Evolutionary conservation across 1,140 invertebrate genomes (phyloP).

Genomic region (Hylyphantes graminicola): DNA sequence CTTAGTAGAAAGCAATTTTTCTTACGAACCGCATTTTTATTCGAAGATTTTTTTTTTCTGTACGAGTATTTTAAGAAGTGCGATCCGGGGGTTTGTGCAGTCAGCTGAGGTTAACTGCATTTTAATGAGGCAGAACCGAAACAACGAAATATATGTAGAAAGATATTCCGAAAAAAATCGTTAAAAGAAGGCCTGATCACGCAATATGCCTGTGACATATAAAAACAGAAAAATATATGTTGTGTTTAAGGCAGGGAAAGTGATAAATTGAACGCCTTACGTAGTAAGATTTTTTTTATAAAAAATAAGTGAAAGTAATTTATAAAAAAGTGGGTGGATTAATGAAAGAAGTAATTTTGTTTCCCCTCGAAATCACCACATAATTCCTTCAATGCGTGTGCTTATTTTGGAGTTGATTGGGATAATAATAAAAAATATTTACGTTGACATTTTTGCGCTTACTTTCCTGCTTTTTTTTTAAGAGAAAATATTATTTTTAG

Average conservation of each 20-base stretch:
- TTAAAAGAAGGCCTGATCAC: constrained; percentile 8
- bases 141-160: constrained; percentile 37
- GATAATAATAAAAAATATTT: too few species aligned
- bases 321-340: too few species aligned
- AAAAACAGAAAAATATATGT: constrained; percentile 25
- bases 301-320: too few species aligned
- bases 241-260: neutral
- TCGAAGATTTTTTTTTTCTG: constrained; percentile 1
- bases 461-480: too few species aligned
- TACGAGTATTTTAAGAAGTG: neutral
- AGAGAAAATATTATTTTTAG: too few species aligned
- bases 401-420: too few species aligned
- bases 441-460: too few species aligned
- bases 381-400: too few species aligned
- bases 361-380: too few species aligned
- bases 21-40: neutral
- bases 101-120: constrained; percentile 50
- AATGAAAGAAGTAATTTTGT: too few species aligned
- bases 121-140: constrained; percentile 53
- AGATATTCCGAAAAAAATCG: neutral
- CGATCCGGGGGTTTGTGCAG: constrained; percentile 14
- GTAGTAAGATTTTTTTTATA: neutral
- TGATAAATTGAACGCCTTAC: constrained; percentile 30
- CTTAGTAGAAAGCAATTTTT: too few species aligned
- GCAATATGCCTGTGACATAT: constrained; percentile 15